Base-by-base conservation (phyloP, 2,888 invertebrate species). In the Malthinus flaveolus region DNA sequence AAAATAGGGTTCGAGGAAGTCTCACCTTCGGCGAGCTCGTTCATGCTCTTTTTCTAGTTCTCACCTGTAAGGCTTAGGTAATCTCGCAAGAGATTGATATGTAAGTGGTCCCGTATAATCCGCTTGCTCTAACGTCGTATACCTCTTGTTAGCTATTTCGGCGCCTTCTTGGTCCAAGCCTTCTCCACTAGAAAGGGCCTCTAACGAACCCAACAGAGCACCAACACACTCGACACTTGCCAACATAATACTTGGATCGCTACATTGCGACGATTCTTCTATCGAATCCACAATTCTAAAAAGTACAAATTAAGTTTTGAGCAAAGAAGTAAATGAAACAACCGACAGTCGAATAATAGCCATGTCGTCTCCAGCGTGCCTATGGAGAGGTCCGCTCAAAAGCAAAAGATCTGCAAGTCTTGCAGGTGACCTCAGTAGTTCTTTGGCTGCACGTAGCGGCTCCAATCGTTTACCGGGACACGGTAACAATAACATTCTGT, bases 401-500 rank as follows among this genome's bases (percentile, higher is more conserved):
- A 86, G 87, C 73, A 81, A 74, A 46, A 89, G 73, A 69, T 93
- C 91, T 13, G 91, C 87, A 49, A 95, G 81, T 51, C 91, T 83
- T 69, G 89, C 90, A 0, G 94, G 92, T 67, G 89, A 88, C 64
- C 87, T 84, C 12, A 93, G 81, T 23, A 95, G 80, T 79, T 95
- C 95, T 64, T 90, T 85, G 1, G 92, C 84, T 65, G 93, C 92
- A 62, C 91, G 85, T 31, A 97, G 73, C 0, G 95, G 91, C 69
- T 96, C 95, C 7, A 92, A 84, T 37, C 96, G 84, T 74, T 94
- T 93, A 37, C 88, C 84, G 0, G 92, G 88, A 0, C 93, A 90
- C 10, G 96, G 95, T 77, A 95, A 88, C 0, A 96, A 82, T 3
- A 96, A 79, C 90, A 96, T 94, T 54, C 96, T 84, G 77, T 97